Evolutionary conservation across 1,140 invertebrate species (phyloP).

Genomic region (Papilio helenus): DNA sequence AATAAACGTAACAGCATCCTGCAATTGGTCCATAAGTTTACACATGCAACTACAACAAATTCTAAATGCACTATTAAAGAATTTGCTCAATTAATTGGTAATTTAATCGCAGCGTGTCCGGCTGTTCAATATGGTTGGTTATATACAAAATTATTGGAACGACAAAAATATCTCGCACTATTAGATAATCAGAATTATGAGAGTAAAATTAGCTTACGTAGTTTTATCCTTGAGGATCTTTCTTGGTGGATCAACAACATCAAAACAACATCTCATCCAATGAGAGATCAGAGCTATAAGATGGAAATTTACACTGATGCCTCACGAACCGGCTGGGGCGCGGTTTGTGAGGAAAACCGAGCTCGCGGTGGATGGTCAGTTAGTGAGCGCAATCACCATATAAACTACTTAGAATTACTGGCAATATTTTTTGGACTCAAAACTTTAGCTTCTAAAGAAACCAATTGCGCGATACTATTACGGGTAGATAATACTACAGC

Average conservation of each 20-base stretch:
- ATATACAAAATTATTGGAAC: constrained; percentile 45
- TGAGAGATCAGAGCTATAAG: background rate
- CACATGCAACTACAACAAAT: background rate
- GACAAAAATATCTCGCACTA: constrained; percentile 36
- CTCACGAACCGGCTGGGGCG: constrained; percentile 34
- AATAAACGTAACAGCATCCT: constrained; percentile 41
- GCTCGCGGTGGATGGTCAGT: too few species aligned
- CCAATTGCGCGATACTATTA: constrained; percentile 56
- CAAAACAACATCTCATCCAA: background rate
- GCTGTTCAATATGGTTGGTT: constrained; percentile 44
- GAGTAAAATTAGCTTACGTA: background rate
- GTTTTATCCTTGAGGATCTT: background rate
- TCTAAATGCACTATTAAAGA: constrained; percentile 38
- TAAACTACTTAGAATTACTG: constrained; percentile 67
- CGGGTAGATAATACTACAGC: constrained; percentile 70
- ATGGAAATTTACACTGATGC: constrained; percentile 35
- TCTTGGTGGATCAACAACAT: constrained; percentile 17
- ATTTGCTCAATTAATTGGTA: constrained; percentile 42
- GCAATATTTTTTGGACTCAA: constrained; percentile 62
- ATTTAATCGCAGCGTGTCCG: constrained; percentile 41
- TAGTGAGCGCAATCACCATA: constrained; percentile 43
- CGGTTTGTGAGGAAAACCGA: too few species aligned
- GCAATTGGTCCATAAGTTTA: constrained; percentile 37
- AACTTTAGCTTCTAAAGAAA: constrained; percentile 54
- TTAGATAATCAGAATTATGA: background rate